phyloP scores from a whole-genome alignment of 2,113 vertebrate genomes.

The Sphaerodactylus townsendi region DNA sequence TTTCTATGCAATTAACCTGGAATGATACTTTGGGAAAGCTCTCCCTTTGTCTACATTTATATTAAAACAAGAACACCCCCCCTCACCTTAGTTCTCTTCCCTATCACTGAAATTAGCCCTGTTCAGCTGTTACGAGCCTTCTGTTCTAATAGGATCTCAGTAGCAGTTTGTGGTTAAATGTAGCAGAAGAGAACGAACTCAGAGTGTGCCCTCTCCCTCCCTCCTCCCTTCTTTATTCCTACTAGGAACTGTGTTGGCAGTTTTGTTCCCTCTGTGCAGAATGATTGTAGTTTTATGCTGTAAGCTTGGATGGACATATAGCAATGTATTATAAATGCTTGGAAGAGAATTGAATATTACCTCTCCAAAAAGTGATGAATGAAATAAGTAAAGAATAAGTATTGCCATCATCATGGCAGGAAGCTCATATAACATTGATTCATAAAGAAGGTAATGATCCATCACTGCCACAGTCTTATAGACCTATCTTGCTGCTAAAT shows the following conservation, averaged over 20 bases:
- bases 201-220: not conserved
- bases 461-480: too few species aligned
- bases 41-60: not conserved
- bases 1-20: not conserved
- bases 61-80: not conserved
- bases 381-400: too few species aligned
- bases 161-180: not conserved
- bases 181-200: not conserved
- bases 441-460: too few species aligned
- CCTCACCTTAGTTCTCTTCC: not conserved
- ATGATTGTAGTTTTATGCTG: not conserved
- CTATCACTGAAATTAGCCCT: not conserved
- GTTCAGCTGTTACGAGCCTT: constrained; percentile 1
- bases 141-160: not conserved
- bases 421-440: too few species aligned
- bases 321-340: too few species aligned
- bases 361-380: too few species aligned
- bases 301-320: too few species aligned
- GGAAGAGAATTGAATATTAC: too few species aligned
- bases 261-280: fast-evolving
- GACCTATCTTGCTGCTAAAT: too few species aligned
- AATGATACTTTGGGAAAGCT: not conserved
- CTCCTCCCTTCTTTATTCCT: fast-evolving
- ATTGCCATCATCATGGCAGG: too few species aligned
- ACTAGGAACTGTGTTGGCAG: not conserved